Evolutionary conservation across 2,888 invertebrate genomes (phyloP).

Genomic region (Papilio gigon): DNA sequence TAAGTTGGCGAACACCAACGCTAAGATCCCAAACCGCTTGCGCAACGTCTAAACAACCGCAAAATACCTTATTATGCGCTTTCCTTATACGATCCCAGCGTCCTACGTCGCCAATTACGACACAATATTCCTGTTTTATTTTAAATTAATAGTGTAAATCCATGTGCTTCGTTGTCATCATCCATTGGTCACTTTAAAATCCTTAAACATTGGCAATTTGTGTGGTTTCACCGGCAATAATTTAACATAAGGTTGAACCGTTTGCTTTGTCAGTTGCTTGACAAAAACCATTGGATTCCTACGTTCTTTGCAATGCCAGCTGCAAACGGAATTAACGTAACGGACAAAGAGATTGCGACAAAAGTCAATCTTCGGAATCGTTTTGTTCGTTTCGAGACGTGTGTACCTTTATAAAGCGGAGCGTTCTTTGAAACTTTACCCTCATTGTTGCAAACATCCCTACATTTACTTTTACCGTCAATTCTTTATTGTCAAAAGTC

Average conservation of each 20-base stretch:
- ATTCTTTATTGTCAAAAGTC: conserved; percentile 59
- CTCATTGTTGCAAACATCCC: conserved; percentile 67
- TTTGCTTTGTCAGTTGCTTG: conserved; percentile 62
- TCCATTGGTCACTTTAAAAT: background rate
- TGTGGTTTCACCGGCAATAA: background rate
- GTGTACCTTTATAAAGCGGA: conserved; percentile 62
- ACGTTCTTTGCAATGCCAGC: conserved; percentile 63
- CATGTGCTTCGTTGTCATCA: background rate
- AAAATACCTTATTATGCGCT: conserved; percentile 81
- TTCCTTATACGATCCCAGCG: conserved; percentile 79
- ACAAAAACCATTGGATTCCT: conserved; percentile 37
- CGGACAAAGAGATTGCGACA: conserved; percentile 75
- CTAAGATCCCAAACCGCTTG: conserved; percentile 80
- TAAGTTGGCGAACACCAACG: conserved; percentile 65
- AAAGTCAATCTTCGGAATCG: conserved; percentile 69
- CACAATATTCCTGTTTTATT: conserved; percentile 76
- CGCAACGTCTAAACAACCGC: conserved; percentile 80
- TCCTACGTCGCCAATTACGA: conserved; percentile 74
- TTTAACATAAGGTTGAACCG: conserved; percentile 2
- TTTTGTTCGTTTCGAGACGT: conserved; percentile 69
- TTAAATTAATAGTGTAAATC: conserved; percentile 69
- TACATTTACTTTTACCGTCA: conserved; percentile 48
- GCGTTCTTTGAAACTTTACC: conserved; percentile 73
- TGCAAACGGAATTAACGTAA: conserved; percentile 66
- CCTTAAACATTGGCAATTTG: background rate